A percentile compares a stretch with the other conserved stretches of the same genome.
Conservation (phyloP, 2,113 vertebrate species). For the Chloropsis hardwickii region DNA sequence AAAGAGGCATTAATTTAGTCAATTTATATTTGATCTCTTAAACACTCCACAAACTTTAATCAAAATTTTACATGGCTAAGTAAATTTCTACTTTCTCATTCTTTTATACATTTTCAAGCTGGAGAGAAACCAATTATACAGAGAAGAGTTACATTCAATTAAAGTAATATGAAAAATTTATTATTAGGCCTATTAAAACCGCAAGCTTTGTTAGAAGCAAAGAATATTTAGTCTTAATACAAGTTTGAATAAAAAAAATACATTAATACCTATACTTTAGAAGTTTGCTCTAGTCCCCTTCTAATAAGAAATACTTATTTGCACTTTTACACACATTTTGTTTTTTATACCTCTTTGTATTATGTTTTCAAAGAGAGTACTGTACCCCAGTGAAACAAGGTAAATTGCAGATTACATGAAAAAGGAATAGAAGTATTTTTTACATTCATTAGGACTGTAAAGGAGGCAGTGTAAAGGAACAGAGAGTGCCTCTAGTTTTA, state of each 20-base stretch:
- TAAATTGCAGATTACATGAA: background rate
- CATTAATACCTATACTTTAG: background rate
- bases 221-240: background rate
- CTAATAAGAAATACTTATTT: background rate
- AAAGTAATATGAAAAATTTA: background rate
- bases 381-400: background rate
- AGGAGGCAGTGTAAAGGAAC: background rate
- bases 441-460: background rate
- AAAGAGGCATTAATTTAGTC: constrained; percentile 8
- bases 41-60: background rate
- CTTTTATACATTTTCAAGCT: background rate
- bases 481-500: background rate
- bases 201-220: background rate
- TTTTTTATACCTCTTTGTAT: background rate
- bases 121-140: background rate
- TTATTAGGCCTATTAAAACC: background rate
- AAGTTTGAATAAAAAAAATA: background rate
- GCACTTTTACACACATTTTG: background rate
- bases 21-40: background rate
- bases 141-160: background rate
- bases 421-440: background rate
- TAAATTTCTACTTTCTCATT: background rate
- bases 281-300: background rate
- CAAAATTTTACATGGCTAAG: background rate
- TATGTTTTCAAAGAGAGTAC: background rate